A percentile compares a stretch with the other conserved stretches of the same genome.
These are phyloP conservation scores for Heliconius congener DNA, from an alignment of 1,140 invertebrate species.

Conservation along the genomic window DNA sequence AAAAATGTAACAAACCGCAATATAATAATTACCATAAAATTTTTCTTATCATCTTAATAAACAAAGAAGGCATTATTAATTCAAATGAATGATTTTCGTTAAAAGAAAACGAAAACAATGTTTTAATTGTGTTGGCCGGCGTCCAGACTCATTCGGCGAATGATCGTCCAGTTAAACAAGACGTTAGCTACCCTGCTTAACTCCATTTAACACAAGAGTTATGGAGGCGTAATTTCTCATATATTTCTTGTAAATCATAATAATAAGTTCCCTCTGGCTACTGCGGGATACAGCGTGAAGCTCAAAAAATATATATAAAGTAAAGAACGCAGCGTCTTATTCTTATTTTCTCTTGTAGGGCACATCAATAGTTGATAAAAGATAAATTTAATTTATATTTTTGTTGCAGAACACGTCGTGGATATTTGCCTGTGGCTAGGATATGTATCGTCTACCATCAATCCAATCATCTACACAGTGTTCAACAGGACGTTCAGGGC, in stretches of 20 bases:
- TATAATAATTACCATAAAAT: too few relatives aligned
- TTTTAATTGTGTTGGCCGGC: neutral
- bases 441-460: slow-evolving; percentile 93
- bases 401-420: slow-evolving; percentile 83
- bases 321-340: neutral
- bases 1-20: too few relatives aligned
- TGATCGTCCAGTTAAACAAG: neutral
- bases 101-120: neutral
- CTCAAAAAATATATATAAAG: neutral
- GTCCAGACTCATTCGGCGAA: neutral
- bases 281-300: too few relatives aligned
- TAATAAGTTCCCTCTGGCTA: too few relatives aligned
- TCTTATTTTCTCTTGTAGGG: neutral
- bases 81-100: neutral
- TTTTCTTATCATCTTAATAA: neutral
- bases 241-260: neutral
- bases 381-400: neutral
- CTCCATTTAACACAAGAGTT: neutral
- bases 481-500: slow-evolving; percentile 94
- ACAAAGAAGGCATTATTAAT: neutral
- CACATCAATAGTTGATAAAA: too few relatives aligned
- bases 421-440: slow-evolving; percentile 93
- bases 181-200: neutral
- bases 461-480: slow-evolving; percentile 93
- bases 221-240: neutral